phyloP scores from a whole-genome alignment of 2,888 invertebrate species.

The Blera fallax region DNA sequence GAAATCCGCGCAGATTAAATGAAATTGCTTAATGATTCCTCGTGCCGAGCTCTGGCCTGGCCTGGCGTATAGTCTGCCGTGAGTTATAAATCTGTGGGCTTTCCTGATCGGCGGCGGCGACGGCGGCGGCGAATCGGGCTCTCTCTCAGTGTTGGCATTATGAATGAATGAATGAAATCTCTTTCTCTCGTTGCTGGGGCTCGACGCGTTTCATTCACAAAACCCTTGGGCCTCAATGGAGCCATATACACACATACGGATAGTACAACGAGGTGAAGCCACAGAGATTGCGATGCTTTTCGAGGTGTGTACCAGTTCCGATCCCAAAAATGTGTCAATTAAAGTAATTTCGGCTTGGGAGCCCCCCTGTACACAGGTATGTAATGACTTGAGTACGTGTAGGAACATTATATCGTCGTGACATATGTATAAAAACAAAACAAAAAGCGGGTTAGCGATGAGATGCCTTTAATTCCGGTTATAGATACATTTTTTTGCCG shows the following conservation, averaged over 20 bases:
- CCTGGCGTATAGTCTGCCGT: conserved; percentile 36
- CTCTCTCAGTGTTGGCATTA: conserved; percentile 21
- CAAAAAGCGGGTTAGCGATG: conserved; percentile 34
- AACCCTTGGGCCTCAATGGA: conserved; percentile 59
- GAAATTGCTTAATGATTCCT: conserved; percentile 74
- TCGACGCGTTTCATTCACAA: conserved; percentile 60
- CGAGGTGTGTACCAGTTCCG: conserved; percentile 64
- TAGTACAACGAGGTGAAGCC: not conserved
- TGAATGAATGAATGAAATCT: conserved; percentile 68
- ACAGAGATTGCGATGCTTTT: conserved; percentile 47
- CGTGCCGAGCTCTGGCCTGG: conserved; percentile 51
- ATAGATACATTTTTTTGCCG: not conserved
- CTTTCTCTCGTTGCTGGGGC: not conserved
- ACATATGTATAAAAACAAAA: no score
- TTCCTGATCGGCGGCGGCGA: conserved; percentile 39
- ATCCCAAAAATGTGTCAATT: conserved; percentile 73
- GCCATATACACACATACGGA: conserved; percentile 14
- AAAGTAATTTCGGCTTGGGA: conserved; percentile 58
- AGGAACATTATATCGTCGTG: conserved; percentile 33
- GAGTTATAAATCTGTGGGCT: conserved; percentile 72
- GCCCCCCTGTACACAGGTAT: conserved; percentile 28
- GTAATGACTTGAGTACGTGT: conserved; percentile 31
- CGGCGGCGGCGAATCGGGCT: not conserved
- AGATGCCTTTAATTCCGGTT: conserved; percentile 15
- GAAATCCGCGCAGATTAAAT: conserved; percentile 73